These are phyloP conservation scores for Pangasius krempfi DNA, from an alignment of 2,797 vertebrate genomes.

Conservation along the genomic window DNA sequence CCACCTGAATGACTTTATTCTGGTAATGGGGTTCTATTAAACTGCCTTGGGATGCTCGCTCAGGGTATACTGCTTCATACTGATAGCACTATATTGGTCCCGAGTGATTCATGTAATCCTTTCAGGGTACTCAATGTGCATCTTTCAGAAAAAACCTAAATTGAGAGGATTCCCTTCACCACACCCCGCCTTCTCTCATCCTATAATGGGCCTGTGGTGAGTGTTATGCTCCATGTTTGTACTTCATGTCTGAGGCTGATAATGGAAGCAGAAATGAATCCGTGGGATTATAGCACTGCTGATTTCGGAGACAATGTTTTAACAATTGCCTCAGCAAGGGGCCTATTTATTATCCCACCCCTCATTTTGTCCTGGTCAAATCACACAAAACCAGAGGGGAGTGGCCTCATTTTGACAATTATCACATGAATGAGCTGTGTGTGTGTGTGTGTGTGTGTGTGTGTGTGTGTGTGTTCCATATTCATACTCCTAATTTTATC, in stretches of 20 bases:
- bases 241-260: constrained; percentile 68
- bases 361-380: constrained; percentile 78
- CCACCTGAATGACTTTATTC: constrained; percentile 4
- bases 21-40: constrained; percentile 17
- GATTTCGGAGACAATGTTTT: constrained; percentile 72
- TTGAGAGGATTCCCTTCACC: constrained; percentile 34
- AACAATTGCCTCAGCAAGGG: constrained; percentile 74
- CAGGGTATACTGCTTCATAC: constrained; percentile 2
- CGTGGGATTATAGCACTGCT: constrained; percentile 71
- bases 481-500: constrained; percentile 42
- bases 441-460: constrained; percentile 20
- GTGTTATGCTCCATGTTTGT: constrained; percentile 57
- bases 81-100: constrained; percentile 33
- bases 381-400: constrained; percentile 74
- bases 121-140: constrained; percentile 42
- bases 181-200: constrained; percentile 41
- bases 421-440: constrained; percentile 78
- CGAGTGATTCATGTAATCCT: constrained; percentile 58
- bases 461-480: constrained; percentile 25
- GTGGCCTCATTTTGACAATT: constrained; percentile 72
- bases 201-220: constrained; percentile 53
- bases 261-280: constrained; percentile 65
- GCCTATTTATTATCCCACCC: constrained; percentile 72
- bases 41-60: background rate
- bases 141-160: constrained; percentile 48